Evolutionary conservation across 2,113 vertebrate genomes (phyloP).

Genomic region (Gulo gulo): DNA sequence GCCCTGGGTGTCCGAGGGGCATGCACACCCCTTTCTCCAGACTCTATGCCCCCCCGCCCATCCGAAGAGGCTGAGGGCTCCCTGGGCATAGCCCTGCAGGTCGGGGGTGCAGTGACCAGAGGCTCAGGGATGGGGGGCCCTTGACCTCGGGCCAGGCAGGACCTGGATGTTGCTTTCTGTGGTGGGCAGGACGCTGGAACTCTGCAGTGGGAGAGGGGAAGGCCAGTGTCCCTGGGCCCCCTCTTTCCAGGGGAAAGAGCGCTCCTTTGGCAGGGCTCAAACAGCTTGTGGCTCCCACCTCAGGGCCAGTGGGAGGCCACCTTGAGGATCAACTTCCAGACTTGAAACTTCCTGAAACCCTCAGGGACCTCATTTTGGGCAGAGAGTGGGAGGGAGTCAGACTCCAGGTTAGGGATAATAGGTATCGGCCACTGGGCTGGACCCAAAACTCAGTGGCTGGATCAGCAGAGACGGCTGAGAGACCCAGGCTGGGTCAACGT

Average conservation of each 20-base stretch:
- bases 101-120: not conserved
- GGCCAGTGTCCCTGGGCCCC: not conserved
- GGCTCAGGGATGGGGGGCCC: not conserved
- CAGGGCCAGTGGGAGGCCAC: no score
- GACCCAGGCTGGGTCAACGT: not conserved
- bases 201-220: not conserved
- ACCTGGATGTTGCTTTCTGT: not conserved
- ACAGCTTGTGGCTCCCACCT: rapidly evolving
- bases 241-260: not conserved
- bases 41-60: not conserved
- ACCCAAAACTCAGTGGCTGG: not conserved
- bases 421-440: not conserved
- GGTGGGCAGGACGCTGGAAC: not conserved
- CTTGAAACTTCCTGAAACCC: not conserved
- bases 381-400: not conserved
- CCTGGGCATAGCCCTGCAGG: not conserved
- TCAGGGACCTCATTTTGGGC: not conserved
- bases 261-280: not conserved
- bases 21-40: no score
- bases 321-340: no score
- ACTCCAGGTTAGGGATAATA: rapidly evolving
- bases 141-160: not conserved
- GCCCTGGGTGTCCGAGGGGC: not conserved
- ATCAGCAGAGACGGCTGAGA: not conserved
- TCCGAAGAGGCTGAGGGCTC: not conserved